These are phyloP conservation scores for Bugulina stolonifera DNA, from an alignment of 2,888 invertebrate species.

Conservation along the genomic window DNA sequence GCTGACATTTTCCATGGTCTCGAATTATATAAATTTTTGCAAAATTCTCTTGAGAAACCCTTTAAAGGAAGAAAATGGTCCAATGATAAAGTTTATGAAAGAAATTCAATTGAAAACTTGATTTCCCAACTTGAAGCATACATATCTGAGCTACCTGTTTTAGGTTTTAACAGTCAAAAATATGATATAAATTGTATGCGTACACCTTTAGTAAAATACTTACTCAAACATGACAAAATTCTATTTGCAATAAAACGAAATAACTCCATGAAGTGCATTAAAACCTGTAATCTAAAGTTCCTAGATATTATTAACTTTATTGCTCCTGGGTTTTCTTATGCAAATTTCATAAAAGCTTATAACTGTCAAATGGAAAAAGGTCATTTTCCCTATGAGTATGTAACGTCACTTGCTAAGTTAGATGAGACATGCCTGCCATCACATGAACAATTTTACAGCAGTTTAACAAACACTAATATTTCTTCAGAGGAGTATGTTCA, in stretches of 20 bases:
- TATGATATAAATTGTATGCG: background rate
- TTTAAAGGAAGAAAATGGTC: background rate
- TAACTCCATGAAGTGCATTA: background rate
- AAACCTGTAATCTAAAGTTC: background rate
- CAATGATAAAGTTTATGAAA: background rate
- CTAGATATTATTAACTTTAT: background rate
- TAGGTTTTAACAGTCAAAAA: background rate
- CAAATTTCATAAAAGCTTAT: background rate
- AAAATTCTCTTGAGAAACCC: background rate
- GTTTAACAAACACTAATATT: background rate
- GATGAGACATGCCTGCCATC: background rate
- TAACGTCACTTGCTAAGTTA: background rate
- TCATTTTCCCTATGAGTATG: background rate
- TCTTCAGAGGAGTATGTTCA: background rate
- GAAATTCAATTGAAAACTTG: background rate
- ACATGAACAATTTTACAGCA: background rate
- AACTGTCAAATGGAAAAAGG: background rate
- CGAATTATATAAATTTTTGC: background rate
- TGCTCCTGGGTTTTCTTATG: background rate
- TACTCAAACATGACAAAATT: background rate
- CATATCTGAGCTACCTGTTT: background rate
- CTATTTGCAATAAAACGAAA: background rate
- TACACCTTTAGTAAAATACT: background rate
- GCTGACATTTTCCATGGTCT: background rate
- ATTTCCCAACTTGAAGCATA: background rate